phyloP scores from a whole-genome alignment of 2,113 vertebrate species.

The Ptyas mucosa region DNA sequence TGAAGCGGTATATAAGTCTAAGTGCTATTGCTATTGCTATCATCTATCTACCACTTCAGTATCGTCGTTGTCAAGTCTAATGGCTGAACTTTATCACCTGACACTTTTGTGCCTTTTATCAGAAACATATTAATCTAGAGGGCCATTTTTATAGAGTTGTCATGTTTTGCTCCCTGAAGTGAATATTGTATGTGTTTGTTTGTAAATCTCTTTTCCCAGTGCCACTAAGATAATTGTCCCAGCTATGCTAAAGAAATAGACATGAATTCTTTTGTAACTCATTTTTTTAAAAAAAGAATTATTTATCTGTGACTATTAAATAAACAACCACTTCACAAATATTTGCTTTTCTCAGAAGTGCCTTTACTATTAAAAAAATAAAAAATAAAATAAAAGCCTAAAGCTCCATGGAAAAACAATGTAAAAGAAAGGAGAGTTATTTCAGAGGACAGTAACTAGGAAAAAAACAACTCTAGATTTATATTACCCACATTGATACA shows the following conservation, averaged over 20 bases:
- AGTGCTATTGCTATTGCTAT: no score
- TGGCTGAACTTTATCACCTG: background rate
- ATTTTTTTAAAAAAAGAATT: background rate
- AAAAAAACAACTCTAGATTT: background rate
- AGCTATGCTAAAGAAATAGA: background rate
- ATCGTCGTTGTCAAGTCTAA: background rate
- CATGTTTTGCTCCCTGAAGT: background rate
- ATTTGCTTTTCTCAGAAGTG: constrained; percentile 11
- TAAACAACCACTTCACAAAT: background rate
- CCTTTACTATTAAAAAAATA: background rate
- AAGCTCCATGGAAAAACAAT: constrained; percentile 8
- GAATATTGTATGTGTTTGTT: background rate
- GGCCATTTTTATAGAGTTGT: background rate
- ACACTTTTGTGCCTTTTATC: background rate
- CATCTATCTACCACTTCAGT: background rate
- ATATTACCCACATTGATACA: constrained; percentile 21
- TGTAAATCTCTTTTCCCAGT: background rate
- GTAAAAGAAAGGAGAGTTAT: background rate
- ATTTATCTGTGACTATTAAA: background rate
- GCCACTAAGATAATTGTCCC: background rate
- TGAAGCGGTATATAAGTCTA: no score
- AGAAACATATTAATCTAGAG: background rate
- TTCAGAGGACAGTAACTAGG: constrained; percentile 11
- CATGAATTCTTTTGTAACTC: background rate
- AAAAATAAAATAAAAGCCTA: constrained; percentile 22